These are phyloP conservation scores for Pelodiscus sinensis DNA, from an alignment of 2,113 vertebrate genomes.

Conservation along the genomic window DNA sequence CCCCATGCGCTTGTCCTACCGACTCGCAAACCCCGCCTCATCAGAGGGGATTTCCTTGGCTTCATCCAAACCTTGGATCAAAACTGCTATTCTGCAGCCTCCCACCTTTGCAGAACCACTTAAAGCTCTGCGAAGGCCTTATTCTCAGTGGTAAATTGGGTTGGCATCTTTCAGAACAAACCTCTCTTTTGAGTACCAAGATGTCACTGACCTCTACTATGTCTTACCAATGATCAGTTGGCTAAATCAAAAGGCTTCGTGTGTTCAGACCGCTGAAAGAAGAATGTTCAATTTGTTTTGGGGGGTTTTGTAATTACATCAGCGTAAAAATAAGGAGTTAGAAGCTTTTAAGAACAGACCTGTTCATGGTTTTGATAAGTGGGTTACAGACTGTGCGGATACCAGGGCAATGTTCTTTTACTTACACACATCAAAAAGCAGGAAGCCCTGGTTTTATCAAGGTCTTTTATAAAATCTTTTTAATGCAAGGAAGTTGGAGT, in stretches of 20 bases:
- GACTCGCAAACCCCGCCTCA: not conserved
- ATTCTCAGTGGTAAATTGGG: not conserved
- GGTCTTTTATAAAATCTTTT: conserved; percentile 68
- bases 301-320: not conserved
- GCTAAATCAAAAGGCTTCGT: not conserved
- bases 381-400: not conserved
- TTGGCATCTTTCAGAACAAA: not conserved
- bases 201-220: not conserved
- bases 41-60: not conserved
- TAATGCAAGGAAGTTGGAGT: conserved; percentile 69
- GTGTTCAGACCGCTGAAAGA: fast-evolving
- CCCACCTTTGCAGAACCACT: not conserved
- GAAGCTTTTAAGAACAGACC: not conserved
- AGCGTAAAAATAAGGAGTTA: not conserved
- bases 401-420: not conserved
- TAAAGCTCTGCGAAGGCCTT: not conserved
- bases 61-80: not conserved
- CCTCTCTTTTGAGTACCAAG: not conserved
- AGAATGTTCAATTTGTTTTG: not conserved
- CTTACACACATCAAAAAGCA: conserved; percentile 76
- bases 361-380: not conserved
- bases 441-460: conserved; percentile 79
- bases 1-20: not conserved
- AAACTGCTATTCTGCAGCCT: not conserved
- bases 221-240: not conserved